phyloP scores from a whole-genome alignment of 2,888 invertebrate species.

The Epirrhoe tristata region DNA sequence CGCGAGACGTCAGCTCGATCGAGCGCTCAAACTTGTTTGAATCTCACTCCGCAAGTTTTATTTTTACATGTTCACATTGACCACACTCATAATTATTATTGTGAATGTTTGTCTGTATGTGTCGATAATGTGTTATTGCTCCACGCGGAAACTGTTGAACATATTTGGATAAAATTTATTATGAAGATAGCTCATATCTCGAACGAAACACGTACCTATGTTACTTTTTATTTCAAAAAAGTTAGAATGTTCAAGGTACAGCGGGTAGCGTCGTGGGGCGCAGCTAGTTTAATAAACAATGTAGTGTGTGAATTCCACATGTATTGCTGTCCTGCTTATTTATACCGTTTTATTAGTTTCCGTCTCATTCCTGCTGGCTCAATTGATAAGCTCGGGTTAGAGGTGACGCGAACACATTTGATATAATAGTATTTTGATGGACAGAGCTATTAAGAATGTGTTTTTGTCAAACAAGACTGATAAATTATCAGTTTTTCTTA shows the following conservation, averaged over 20 bases:
- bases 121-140: no score
- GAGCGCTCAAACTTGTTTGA: constrained; percentile 49
- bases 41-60: constrained; percentile 44
- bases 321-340: constrained; percentile 44
- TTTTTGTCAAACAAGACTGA: background rate
- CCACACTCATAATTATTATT: no score
- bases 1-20: constrained; percentile 46
- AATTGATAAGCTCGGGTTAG: constrained; percentile 49
- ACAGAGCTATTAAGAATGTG: constrained; percentile 26
- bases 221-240: no score
- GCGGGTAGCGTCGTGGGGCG: no score
- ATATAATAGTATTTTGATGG: constrained; percentile 32
- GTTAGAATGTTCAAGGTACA: no score
- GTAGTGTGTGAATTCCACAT: constrained; percentile 41
- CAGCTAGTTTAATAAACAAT: no score
- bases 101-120: no score
- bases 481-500: background rate
- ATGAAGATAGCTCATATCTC: no score
- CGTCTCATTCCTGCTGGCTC: constrained; percentile 35
- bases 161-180: no score
- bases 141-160: no score
- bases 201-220: no score
- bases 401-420: constrained; percentile 51
- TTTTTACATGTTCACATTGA: constrained; percentile 42
- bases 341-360: constrained; percentile 18